Evolutionary conservation across 2,888 invertebrate species (phyloP), one percentile per base, ranked within the genome.

Genomic region (Apotomis betuletana): DNA sequence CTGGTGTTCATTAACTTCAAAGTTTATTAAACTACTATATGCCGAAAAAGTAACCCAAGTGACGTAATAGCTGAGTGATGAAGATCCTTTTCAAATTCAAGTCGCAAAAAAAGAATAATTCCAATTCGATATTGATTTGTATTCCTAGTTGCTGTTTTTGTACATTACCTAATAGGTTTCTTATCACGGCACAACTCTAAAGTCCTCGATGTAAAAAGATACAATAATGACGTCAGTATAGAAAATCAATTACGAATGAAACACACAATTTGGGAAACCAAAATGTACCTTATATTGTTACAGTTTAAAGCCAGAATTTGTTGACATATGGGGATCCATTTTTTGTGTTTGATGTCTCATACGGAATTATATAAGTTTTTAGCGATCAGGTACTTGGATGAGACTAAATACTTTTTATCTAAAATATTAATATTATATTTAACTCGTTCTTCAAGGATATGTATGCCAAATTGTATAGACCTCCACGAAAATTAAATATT

Each of bases 241-340:
- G 36, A 64, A 54, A 64, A 64, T 64, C 54, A 54, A 15, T 64
- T 54, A 64, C 63, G 54, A 54, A 54, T 10, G 36, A 27, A 36
- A 2, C 36, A 4, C 12, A 27, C 10, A 36, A 36, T 36, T 10
- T 57, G 9, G 27, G 36, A 57, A 36, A 36, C 36, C 10, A 57
- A 57, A 57, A 36, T 27, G 9, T 12, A 27, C 27, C 36, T 57
- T 57, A 57, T 12, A 3, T 10, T 10, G 8, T 49, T 49, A 49
- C 3, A 49, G 8, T 9, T 44, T 49, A 41, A 41, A 6, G 41
- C 5, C 41, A 41, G 6, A 41, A 6, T 41, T 41, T 3, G 5
- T 6, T 41, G 41, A 41, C 5, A 41, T 41, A 6, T 41, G 6
- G 4, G 5, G 6, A 6, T 41, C 41, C 41, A 6, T 3, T 41